Conservation (phyloP, 2,113 vertebrate species). For the Fregata magnificens region DNA sequence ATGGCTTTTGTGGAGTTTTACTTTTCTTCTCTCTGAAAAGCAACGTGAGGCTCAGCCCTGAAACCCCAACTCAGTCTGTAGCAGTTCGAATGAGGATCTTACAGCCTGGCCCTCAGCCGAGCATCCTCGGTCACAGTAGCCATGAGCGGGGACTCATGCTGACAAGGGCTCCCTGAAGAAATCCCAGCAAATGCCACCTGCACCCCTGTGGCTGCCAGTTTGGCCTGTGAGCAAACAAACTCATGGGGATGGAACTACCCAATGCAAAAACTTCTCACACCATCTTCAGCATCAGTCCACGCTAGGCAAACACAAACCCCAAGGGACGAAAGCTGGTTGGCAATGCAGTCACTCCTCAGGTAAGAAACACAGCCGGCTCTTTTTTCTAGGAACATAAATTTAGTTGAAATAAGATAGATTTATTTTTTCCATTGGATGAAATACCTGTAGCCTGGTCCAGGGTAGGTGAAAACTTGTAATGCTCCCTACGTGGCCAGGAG, state of each 20-base stretch:
- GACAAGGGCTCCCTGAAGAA: background rate
- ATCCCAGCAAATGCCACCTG: background rate
- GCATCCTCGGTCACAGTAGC: accelerated
- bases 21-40: background rate
- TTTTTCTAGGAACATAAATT: background rate
- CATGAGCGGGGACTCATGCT: accelerated
- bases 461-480: background rate
- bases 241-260: background rate
- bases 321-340: background rate
- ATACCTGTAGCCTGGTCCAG: background rate
- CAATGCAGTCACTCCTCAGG: background rate
- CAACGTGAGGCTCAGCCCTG: background rate
- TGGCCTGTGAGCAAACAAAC: background rate
- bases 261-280: background rate
- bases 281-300: background rate
- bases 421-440: background rate
- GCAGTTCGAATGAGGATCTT: background rate
- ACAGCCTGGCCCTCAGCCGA: background rate
- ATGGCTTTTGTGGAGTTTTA: background rate
- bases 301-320: background rate
- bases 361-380: background rate
- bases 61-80: background rate
- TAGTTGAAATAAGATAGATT: background rate
- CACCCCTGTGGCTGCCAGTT: background rate
- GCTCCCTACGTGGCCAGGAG: background rate